phyloP scores from a whole-genome alignment of 2,113 vertebrate species.

The human region DNA sequence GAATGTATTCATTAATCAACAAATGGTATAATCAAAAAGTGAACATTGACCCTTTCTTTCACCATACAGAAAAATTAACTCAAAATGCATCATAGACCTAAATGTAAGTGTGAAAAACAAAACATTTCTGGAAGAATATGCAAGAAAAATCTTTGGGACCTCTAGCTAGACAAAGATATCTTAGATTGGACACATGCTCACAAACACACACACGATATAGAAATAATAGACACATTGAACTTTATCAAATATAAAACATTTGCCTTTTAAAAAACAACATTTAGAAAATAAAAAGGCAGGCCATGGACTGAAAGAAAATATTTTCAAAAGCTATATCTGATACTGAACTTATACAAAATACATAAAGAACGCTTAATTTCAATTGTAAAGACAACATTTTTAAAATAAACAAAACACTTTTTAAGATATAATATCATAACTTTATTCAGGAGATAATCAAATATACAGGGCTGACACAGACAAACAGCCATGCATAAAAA shows the following conservation, averaged over 20 bases:
- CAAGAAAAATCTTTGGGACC: neutral
- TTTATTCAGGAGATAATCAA: conserved; percentile 67
- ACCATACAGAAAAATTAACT: neutral
- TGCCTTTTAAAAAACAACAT: neutral
- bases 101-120: neutral
- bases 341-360: neutral
- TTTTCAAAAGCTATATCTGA: neutral
- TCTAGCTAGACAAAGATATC: neutral
- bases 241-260: neutral
- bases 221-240: neutral
- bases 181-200: neutral
- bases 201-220: neutral
- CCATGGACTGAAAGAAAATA: neutral
- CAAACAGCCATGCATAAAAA: conserved; percentile 16
- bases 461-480: conserved; percentile 27
- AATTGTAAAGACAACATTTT: neutral
- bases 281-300: neutral
- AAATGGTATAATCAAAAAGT: neutral
- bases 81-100: neutral
- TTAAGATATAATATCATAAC: neutral
- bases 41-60: neutral
- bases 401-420: neutral
- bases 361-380: neutral
- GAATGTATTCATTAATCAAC: neutral
- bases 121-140: neutral